Evolutionary conservation across 2,113 vertebrate species (phyloP).

Genomic region (Phainopepla nitens): DNA sequence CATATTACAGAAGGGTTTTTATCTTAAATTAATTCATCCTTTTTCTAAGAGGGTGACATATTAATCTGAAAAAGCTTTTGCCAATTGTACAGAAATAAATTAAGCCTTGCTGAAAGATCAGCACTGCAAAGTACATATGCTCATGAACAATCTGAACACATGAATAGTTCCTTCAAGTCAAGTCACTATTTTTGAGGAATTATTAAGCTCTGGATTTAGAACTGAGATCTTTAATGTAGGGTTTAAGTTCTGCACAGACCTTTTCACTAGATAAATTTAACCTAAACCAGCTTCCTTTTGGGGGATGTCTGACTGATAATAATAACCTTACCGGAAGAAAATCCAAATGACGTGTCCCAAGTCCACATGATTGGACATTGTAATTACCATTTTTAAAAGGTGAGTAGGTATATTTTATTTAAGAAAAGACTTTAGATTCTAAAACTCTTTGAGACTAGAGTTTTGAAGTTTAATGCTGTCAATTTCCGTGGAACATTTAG

Average conservation of each 20-base stretch:
- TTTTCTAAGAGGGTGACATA: background rate
- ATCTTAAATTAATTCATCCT: background rate
- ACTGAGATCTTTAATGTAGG: background rate
- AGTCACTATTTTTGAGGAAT: background rate
- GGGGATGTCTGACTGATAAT: background rate
- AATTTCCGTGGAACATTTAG: conserved; percentile 32
- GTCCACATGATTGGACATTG: background rate
- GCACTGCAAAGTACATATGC: background rate
- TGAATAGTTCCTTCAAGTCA: background rate
- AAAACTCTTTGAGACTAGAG: background rate
- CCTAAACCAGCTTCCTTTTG: background rate
- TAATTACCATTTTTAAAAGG: background rate
- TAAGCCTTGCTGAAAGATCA: background rate
- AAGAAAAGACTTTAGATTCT: background rate
- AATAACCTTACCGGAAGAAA: background rate
- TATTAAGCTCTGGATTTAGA: background rate
- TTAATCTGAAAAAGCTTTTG: background rate
- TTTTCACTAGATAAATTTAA: background rate
- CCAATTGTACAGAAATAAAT: background rate
- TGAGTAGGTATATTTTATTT: background rate
- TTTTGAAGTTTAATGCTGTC: background rate
- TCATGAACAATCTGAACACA: background rate
- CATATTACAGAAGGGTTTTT: background rate
- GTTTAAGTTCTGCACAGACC: conserved; percentile 11
- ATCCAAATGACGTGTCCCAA: background rate